Base-by-base conservation (phyloP, 2,797 vertebrate species). In the Onychomys leucogaster region DNA sequence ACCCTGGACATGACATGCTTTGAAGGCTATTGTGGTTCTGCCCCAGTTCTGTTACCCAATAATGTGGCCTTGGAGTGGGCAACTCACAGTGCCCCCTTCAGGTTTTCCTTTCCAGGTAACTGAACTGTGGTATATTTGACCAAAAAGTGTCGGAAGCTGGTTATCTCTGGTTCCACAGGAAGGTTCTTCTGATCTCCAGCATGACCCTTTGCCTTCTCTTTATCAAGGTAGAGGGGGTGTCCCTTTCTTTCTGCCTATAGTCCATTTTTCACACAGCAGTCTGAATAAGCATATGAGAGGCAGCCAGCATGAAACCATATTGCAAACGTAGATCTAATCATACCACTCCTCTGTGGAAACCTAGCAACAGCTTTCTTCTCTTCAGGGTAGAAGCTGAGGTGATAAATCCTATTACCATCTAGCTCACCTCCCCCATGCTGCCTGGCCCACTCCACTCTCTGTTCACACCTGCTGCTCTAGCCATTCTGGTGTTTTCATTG, bases 401-500 rank as follows among this genome's bases (percentile, higher is more conserved):
- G 0, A 57, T 88, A 43, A 75, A n/a, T 52, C 25, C 41, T 13
- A 1, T 32, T 14, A 13, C 17, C 41, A 23, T 57, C 13, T 1
- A 3, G 0, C 85, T 95, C 46, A 86, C 61, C 71, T 46, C n/a
- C 37, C 7, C n/a, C 34, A 19, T 0, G 13, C 84, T 1, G 1
- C 61, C 81, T 76, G 37, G 16, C 12, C 41, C n/a, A 55, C 59
- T 16, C 5, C 13, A 12, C 67, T 6, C 6, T 21, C 19, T 13
- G 1, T 3, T 0, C 25, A 21, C 16, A 69, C 59, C 23, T 0
- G 0, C 29, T 41, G 65, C 37, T 86, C 41, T 6, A 21, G 29
- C 4, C 4, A 7, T 1, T 6, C 13, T 4, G 2, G 10, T 34
- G 49, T n/a, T 23, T 37, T 0, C 0, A 52, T 69, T 49, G 37